A percentile compares a stretch with the other conserved stretches of the same genome.
Conservation (phyloP, 2,797 vertebrate genomes). For the Channallabes apus region DNA sequence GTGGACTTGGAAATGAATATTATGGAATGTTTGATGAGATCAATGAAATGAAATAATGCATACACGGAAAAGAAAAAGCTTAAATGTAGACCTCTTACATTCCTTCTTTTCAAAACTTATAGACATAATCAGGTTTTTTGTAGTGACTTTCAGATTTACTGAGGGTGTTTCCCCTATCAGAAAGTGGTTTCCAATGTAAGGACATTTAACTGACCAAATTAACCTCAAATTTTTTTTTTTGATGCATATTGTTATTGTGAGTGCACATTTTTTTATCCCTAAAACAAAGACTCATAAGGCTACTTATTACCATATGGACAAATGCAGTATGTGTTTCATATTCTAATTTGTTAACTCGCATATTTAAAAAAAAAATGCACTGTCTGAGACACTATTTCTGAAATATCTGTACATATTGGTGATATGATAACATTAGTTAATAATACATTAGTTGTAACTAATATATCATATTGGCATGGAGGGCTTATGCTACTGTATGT, state of each 20-base stretch:
- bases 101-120: too few species aligned
- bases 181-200: not conserved
- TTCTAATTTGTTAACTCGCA: not conserved
- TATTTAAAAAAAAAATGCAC: too few species aligned
- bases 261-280: not conserved
- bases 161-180: not conserved
- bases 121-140: not conserved
- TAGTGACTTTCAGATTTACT: not conserved
- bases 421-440: not conserved
- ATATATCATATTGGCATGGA: not conserved
- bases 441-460: not conserved
- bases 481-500: not conserved
- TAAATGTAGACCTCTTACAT: not conserved
- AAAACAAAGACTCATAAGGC: not conserved
- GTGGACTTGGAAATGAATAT: not conserved
- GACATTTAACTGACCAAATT: not conserved
- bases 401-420: not conserved
- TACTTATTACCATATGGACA: not conserved
- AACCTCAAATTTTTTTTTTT: not conserved
- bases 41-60: not conserved
- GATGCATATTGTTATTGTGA: not conserved
- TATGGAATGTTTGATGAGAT: not conserved
- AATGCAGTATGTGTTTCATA: not conserved
- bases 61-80: not conserved
- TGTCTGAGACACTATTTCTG: not conserved